Percentiles rank a stretch among this genome's conserved stretches.
phyloP scores from a whole-genome alignment of 2,888 invertebrate species.

The Plusia festucae region DNA sequence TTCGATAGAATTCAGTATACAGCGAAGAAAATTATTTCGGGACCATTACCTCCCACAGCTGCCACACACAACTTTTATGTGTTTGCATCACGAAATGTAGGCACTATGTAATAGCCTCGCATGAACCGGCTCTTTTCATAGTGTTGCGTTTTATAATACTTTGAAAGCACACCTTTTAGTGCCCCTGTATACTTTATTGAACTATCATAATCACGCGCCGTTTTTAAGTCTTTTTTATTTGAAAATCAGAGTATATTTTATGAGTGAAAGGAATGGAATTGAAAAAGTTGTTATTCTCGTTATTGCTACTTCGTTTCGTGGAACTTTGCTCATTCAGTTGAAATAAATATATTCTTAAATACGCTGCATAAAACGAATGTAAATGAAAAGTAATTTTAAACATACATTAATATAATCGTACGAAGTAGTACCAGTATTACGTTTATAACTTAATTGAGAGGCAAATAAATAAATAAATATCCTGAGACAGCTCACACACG shows the following conservation, averaged over 20 bases:
- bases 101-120: conserved; percentile 45
- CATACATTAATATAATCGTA: too few relatives aligned
- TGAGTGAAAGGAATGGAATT: conserved; percentile 17
- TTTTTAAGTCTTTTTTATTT: conserved; percentile 14
- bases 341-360: conserved; percentile 20
- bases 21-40: conserved; percentile 76
- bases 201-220: conserved; percentile 34
- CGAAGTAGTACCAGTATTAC: too few relatives aligned
- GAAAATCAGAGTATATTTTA: conserved; percentile 7
- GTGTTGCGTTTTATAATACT: conserved; percentile 46
- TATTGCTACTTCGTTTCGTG: conserved; percentile 2
- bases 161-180: conserved; percentile 43
- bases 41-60: conserved; percentile 79
- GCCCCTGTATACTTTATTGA: conserved; percentile 33
- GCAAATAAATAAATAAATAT: too few relatives aligned
- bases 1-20: conserved; percentile 74
- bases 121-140: conserved; percentile 49
- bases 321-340: not conserved
- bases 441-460: too few relatives aligned
- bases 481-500: too few relatives aligned
- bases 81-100: conserved; percentile 64
- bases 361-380: too few relatives aligned
- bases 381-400: too few relatives aligned
- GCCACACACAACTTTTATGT: conserved; percentile 71
- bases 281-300: conserved; percentile 18